Evolutionary conservation across 2,797 vertebrate genomes (phyloP).

Genomic region (Rousettus madagascariensis): DNA sequence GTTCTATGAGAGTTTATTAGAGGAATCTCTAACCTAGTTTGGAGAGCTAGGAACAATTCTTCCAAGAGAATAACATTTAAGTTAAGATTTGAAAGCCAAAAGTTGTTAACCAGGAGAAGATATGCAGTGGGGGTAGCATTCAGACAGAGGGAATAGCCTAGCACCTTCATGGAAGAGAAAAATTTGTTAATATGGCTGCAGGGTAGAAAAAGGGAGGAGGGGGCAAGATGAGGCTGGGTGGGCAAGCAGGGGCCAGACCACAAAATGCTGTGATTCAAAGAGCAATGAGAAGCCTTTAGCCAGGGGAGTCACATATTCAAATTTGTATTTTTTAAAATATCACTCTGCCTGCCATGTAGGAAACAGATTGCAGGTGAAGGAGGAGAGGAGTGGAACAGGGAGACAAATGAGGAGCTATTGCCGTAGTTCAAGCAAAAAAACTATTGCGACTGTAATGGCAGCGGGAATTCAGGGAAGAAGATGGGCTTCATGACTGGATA

Average conservation of each 20-base stretch:
- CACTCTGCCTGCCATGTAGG: background rate
- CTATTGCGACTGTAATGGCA: background rate
- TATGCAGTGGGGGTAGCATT: background rate
- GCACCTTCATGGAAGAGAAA: background rate
- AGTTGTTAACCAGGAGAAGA: background rate
- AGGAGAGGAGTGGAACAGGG: rapidly evolving
- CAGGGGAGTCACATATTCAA: background rate
- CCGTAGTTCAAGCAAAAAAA: background rate
- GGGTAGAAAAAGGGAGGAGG: too few relatives aligned
- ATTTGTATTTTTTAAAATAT: background rate
- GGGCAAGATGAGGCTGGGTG: background rate
- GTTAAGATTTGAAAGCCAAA: background rate
- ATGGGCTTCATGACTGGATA: rapidly evolving
- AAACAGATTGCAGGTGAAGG: background rate
- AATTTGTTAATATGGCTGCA: background rate
- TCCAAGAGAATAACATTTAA: background rate
- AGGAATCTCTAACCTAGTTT: background rate
- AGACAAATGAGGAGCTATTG: background rate
- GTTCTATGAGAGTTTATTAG: background rate
- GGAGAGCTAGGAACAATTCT: background rate
- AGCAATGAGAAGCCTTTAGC: background rate
- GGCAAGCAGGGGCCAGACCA: background rate
- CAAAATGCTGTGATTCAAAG: background rate
- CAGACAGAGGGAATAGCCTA: background rate
- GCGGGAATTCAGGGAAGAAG: rapidly evolving